A percentile compares a stretch with the other conserved stretches of the same genome.
Evolutionary conservation across 2,888 invertebrate species (phyloP).

Genomic region (Sericinus montela): DNA sequence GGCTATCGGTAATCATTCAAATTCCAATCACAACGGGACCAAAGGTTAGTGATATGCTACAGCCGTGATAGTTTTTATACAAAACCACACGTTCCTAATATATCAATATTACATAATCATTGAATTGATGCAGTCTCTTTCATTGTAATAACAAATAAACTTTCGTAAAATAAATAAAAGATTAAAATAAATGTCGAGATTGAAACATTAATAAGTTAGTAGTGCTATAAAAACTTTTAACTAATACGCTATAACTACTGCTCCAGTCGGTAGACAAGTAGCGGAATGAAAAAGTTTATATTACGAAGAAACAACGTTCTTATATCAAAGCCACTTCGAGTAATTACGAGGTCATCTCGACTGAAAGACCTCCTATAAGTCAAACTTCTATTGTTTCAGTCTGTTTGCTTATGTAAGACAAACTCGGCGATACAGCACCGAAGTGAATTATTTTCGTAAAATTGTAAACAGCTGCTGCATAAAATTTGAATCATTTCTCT

Average conservation of each 20-base stretch:
- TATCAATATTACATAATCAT: too few species aligned
- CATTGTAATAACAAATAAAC: too few species aligned
- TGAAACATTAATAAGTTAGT: too few species aligned
- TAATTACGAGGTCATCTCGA: constrained; percentile 50
- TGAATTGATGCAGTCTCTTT: too few species aligned
- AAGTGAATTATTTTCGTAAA: constrained; percentile 29
- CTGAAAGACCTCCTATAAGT: constrained; percentile 35
- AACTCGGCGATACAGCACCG: constrained; percentile 19
- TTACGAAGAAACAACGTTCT: constrained; percentile 25
- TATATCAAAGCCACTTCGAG: constrained; percentile 26
- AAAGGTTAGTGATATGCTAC: too few species aligned
- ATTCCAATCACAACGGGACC: too few species aligned
- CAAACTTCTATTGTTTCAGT: constrained; percentile 50
- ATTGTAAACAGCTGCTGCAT: constrained; percentile 12
- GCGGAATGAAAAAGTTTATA: constrained; percentile 23
- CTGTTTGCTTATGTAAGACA: constrained; percentile 31
- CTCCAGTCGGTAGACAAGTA: constrained; percentile 5
- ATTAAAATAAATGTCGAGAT: too few species aligned
- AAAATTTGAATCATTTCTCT: too few species aligned
- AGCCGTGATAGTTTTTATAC: too few species aligned
- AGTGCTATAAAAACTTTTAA: constrained; percentile 4
- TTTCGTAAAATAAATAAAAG: too few species aligned
- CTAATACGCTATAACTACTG: background rate
- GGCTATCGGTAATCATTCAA: too few species aligned
- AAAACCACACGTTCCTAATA: too few species aligned